These are phyloP conservation scores for Geotrypetes seraphini DNA, from an alignment of 2,797 vertebrate species.

Conservation along the genomic window DNA sequence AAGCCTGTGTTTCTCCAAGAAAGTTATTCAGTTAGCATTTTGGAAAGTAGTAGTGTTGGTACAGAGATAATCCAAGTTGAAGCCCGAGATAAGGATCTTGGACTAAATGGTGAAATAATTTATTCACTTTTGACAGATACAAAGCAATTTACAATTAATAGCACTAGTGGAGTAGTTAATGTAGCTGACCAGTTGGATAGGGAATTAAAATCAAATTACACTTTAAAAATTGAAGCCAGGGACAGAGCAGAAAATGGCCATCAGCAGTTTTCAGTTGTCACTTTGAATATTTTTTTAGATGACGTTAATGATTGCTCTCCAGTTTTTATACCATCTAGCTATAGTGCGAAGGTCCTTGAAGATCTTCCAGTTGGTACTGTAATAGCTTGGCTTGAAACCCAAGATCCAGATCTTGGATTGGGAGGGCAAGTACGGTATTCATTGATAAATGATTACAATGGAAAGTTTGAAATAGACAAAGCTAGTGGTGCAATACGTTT, in stretches of 20 bases:
- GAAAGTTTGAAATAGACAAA: constrained; percentile 85
- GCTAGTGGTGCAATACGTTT: constrained; percentile 82
- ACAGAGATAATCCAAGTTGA: constrained; percentile 88
- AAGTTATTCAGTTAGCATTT: constrained; percentile 70
- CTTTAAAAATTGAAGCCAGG: constrained; percentile 84
- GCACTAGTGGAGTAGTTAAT: constrained; percentile 79
- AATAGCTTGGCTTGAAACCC: constrained; percentile 89
- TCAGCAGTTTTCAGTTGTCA: constrained; percentile 73
- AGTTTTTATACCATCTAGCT: constrained; percentile 78
- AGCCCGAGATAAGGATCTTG: constrained; percentile 85
- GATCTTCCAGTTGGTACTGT: constrained; percentile 88
- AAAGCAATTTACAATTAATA: constrained; percentile 82
- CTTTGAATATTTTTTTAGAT: constrained; percentile 70
- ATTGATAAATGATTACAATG: constrained; percentile 78
- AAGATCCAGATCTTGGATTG: constrained; percentile 83
- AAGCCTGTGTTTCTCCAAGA: constrained; percentile 79
- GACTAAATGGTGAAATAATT: constrained; percentile 71
- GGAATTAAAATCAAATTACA: constrained; percentile 71
- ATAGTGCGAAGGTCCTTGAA: constrained; percentile 80
- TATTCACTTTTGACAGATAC: constrained; percentile 85
- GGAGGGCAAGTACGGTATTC: constrained; percentile 90
- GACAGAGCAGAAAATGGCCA: constrained; percentile 74
- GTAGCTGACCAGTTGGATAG: constrained; percentile 83
- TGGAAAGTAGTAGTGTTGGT: constrained; percentile 87
- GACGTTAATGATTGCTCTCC: constrained; percentile 96